Conservation (phyloP, 2,888 invertebrate species). For the Himalopsyche anomala region DNA sequence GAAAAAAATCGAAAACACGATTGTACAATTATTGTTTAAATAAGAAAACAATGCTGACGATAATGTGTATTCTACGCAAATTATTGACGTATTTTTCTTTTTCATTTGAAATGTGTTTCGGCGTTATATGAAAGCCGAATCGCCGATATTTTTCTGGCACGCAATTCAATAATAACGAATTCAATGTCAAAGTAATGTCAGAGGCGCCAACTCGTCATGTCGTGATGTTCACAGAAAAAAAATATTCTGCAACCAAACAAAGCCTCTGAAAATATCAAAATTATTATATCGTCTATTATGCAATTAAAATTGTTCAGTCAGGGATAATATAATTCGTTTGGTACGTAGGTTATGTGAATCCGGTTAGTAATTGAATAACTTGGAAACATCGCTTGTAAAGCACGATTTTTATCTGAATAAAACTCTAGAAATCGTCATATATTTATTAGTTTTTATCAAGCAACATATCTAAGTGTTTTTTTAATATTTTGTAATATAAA, state of each 20-base stretch:
- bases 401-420: not conserved
- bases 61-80: not conserved
- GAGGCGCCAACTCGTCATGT: slow-evolving; percentile 9
- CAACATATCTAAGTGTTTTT: not conserved
- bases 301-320: not conserved
- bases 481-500: not conserved
- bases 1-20: not conserved
- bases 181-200: slow-evolving; percentile 53
- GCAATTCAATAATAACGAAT: not conserved
- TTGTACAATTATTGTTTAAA: not conserved
- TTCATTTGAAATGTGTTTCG: not conserved
- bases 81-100: not conserved
- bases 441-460: slow-evolving; percentile 18
- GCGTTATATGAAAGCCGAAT: not conserved
- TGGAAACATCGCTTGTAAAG: not conserved
- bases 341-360: not conserved
- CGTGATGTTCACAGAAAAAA: not conserved
- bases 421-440: not conserved
- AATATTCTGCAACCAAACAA: slow-evolving; percentile 1
- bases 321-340: not conserved
- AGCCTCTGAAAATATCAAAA: not conserved
- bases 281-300: not conserved
- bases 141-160: slow-evolving; percentile 1
- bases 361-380: not conserved
- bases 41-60: not conserved